Evolutionary conservation across 2,888 invertebrate genomes (phyloP).

Genomic region (Conus canariensis): DNA sequence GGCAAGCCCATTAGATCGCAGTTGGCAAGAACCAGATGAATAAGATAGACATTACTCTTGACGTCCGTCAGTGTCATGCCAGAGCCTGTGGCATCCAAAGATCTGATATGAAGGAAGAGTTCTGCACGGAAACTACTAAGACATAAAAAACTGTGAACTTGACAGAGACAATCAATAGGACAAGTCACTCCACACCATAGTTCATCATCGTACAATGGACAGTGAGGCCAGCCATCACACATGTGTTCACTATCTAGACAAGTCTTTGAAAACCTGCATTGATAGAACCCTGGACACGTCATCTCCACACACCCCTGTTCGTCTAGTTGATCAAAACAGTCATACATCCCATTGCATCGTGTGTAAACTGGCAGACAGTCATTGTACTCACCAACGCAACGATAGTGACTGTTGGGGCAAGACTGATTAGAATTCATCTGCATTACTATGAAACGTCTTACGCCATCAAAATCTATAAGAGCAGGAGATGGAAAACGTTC

Average conservation of each 20-base stretch:
- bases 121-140: neutral
- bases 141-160: neutral
- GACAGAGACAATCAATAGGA: neutral
- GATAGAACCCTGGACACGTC: neutral
- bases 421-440: neutral
- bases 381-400: neutral
- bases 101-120: neutral
- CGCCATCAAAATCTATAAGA: neutral
- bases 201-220: neutral
- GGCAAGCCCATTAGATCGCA: neutral
- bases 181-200: neutral
- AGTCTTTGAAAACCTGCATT: neutral
- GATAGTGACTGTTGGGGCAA: constrained; percentile 11
- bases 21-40: neutral
- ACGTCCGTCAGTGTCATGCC: neutral
- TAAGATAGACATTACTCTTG: neutral
- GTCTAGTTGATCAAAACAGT: neutral
- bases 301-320: neutral
- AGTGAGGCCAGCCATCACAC: constrained; percentile 29
- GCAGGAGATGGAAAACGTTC: neutral
- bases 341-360: constrained; percentile 7
- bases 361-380: constrained; percentile 24
- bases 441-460: neutral
- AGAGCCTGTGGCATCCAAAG: constrained; percentile 2
- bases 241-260: neutral